Evolutionary conservation across 2,113 vertebrate species (phyloP), one percentile per base, ranked within the genome.

Genomic region (Cheilinus undulatus): DNA sequence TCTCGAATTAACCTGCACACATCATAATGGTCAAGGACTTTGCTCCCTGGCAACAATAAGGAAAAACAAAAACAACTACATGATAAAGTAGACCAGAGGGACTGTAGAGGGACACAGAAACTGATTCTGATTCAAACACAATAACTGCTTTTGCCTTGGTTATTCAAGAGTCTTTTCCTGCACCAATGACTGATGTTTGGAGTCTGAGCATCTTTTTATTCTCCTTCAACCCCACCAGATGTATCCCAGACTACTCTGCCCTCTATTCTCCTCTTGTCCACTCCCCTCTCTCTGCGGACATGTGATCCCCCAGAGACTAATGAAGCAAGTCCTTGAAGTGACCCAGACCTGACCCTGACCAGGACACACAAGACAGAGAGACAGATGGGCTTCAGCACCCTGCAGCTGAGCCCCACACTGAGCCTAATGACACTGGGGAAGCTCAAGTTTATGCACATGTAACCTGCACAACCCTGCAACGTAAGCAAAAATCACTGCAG

Each of bases 341-440:
- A 74, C 84, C 82, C 60, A 67, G 68, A 80, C 67, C 42, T 78
- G 76, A 84, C 75, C 81, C 63, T 11, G 34, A 36, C 19, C 60
- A 34, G 43, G 57, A 38, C 27, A 11, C 61, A 8, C 52, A 43
- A 40, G 63, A 42, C 53, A 64, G 28, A 43, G 27, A 69, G 63
- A 65, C 72, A 77, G 72, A 85, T 69, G 76, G 56, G 69, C 61
- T 36, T 57, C 57, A 56, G 61, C 19, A 20, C n/a, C 43, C 32
- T 62, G 17, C 82, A 87, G 82, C 80, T 81, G 77, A 69, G 63
- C 48, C 69, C 54, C 59, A 38, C 63, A 36, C 22, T 45, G 22
- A 28, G 12, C 24, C n/a, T 19, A 27, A 32, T 27, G 43, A 54
- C 65, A 58, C 32, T 12, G 34, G 0, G 40, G 24, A 45, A 48